phyloP scores from a whole-genome alignment of 2,888 invertebrate genomes.

The Chloroclystis v-ata region DNA sequence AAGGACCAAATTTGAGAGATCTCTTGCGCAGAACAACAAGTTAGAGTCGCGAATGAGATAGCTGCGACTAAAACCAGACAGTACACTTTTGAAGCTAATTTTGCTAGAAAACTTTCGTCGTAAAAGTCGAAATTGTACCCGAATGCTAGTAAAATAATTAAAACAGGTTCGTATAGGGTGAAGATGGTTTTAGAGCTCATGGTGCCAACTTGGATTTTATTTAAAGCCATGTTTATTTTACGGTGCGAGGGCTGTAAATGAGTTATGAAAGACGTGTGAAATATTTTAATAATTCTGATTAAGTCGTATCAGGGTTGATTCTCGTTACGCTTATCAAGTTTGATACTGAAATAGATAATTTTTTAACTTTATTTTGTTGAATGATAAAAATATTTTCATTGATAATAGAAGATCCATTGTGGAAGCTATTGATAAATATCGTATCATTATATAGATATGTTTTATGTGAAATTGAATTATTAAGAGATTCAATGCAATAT shows the following conservation, averaged over 20 bases:
- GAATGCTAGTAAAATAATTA: conserved; percentile 46
- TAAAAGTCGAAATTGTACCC: conserved; percentile 57
- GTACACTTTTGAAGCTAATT: conserved; percentile 38
- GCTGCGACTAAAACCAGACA: conserved; percentile 39
- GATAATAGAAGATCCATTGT: no score
- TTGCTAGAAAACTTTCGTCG: conserved; percentile 32
- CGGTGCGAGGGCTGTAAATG: conserved; percentile 20
- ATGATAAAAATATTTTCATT: no score
- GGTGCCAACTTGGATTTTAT: conserved; percentile 17
- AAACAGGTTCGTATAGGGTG: conserved; percentile 40
- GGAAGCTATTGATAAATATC: no score
- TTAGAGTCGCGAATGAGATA: conserved; percentile 37
- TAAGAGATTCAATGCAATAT: background rate
- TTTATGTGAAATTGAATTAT: no score
- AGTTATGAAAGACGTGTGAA: background rate
- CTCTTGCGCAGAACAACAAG: conserved; percentile 41
- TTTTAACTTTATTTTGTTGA: no score
- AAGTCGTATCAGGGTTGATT: conserved; percentile 30
- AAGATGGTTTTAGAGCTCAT: conserved; percentile 29
- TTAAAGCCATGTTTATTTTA: conserved; percentile 32
- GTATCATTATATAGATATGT: no score
- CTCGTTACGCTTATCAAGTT: conserved; percentile 32
- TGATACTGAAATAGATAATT: conserved; percentile 15
- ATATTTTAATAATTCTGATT: conserved; percentile 2
- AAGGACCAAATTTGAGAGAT: conserved; percentile 51